Base-by-base conservation (phyloP, 2,113 vertebrate species). In the Hirundichthys speculiger region DNA sequence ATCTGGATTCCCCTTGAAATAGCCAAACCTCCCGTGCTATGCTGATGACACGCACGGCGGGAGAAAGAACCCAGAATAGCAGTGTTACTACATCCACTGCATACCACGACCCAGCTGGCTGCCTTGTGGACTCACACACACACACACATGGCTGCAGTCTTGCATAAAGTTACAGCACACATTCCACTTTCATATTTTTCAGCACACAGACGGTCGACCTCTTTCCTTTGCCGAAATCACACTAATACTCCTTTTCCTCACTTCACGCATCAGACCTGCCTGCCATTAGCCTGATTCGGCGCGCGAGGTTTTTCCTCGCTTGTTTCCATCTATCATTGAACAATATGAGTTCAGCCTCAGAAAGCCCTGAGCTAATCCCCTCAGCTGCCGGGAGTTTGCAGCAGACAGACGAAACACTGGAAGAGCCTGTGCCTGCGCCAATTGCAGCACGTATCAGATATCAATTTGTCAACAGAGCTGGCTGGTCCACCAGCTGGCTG, bases 381-480 rank as follows among this genome's bases (percentile, higher is more conserved):
- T 86, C 84, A 88, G 86, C 86, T 87, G 86, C 75, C 84, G 25
- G 63, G 67, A 69, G 55, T 49, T 79, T 80, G 79, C 77, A 66
- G 83, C 16, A 72, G 74, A 64, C 52, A 55, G 64, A 62, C 50
- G 3, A 69, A 71, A 75, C 73, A 52, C 78, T 68, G 79, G 84
- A 85, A 81, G 67, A 79, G 75, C 54, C 65, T 48, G 51, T 62
- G 27, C 69, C 61, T 64, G 56, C 45, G 16, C 72, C 82, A 83
- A 59, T 73, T 77, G 75, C 64, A 51, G 69, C 43, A 46, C 58
- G 65, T 78, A 86, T 90, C 86, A 78, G 75, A 85, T 88, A 82
- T 86, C 79, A 84, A 61, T 86, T 86, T 86, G 83, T 85, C 79
- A 80, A 86, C 79, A 73, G 71, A 56, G 73, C 70, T 48, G 71